Evolutionary conservation across 2,113 vertebrate genomes (phyloP), one percentile per base, ranked within the genome.

Genomic region (Epinephelus fuscoguttatus): DNA sequence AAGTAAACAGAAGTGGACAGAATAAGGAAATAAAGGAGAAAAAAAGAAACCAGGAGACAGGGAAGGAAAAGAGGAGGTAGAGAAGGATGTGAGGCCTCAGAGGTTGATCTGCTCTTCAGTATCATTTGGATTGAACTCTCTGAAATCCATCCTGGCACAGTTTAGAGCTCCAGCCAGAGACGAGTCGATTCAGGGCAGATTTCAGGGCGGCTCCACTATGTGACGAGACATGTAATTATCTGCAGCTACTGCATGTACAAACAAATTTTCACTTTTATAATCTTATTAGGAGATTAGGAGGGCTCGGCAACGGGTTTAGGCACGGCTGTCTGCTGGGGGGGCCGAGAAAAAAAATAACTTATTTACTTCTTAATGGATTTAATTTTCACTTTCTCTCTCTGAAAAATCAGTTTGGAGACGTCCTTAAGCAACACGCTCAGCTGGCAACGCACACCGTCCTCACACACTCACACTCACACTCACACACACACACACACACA

Each of bases 261-360:
- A 95, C 89, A 96, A 79, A 92, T 89, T 92, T 84, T 89, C 84
- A 92, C 91, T 94, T 92, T 94, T 91, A 80, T 95, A 94, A 95
- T 95, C 94, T 95, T 84, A 94, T 95, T 95, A 95, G 89, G 86
- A 95, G 94, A 95, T 95, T 95, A 95, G 62, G 75, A 76, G 80
- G 85, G 82, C 78, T 80, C 62, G 30, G 82, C 70, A 87, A 90
- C 85, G 72, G 83, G 93, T 67, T 94, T 92, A 94, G 86, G 69
- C 85, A 90, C 53, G 87, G 90, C 71, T 91, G 89, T 92, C 90
- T 92, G 91, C 84, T 83, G 85, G 81, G 84, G 78, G 82, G 71
- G 57, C 52, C 52, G 0, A 12, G 37, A 14, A 68, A 75, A 75
- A 68, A 82, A 83, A 87, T 40, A 82, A 90, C 75, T 85, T 86